A percentile compares a stretch with the other conserved stretches of the same genome.
phyloP scores from a whole-genome alignment of 53 echinoderm and acorn worm species.

The Temnopleurus reevesii region DNA sequence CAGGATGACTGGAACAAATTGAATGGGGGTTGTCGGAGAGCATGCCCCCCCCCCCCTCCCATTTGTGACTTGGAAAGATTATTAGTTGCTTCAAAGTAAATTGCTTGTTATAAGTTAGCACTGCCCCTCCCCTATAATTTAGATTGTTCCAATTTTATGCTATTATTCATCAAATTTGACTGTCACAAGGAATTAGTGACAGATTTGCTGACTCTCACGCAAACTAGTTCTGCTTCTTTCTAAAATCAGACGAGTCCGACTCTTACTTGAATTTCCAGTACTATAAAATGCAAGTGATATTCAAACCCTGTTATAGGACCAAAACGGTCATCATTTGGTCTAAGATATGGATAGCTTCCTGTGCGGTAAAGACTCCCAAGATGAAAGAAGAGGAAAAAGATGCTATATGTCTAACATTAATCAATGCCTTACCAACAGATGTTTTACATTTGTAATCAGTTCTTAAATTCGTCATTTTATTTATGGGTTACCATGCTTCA shows the following conservation, averaged over 20 bases:
- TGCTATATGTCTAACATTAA: background rate
- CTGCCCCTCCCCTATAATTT: background rate
- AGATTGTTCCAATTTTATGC: background rate
- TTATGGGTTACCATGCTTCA: too few species aligned
- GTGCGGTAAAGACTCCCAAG: background rate
- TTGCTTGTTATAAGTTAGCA: too few species aligned
- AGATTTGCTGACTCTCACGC: slow-evolving; percentile 30
- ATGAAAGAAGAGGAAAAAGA: background rate
- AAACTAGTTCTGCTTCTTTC: background rate
- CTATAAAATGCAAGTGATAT: too few species aligned
- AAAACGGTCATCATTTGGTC: background rate
- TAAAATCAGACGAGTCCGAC: background rate
- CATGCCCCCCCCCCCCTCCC: too few species aligned
- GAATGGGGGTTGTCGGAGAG: too few species aligned
- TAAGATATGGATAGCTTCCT: background rate
- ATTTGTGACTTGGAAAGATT: too few species aligned
- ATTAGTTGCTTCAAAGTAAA: too few species aligned
- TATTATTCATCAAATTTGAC: background rate
- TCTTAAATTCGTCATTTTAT: too few species aligned
- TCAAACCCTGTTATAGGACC: background rate
- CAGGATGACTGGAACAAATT: too few species aligned
- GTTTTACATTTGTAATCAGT: background rate
- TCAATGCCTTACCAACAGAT: background rate
- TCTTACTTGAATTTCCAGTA: background rate
- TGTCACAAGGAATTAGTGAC: background rate